Conservation (phyloP, 2,113 vertebrate species). For the Thamnaconus septentrionalis region DNA sequence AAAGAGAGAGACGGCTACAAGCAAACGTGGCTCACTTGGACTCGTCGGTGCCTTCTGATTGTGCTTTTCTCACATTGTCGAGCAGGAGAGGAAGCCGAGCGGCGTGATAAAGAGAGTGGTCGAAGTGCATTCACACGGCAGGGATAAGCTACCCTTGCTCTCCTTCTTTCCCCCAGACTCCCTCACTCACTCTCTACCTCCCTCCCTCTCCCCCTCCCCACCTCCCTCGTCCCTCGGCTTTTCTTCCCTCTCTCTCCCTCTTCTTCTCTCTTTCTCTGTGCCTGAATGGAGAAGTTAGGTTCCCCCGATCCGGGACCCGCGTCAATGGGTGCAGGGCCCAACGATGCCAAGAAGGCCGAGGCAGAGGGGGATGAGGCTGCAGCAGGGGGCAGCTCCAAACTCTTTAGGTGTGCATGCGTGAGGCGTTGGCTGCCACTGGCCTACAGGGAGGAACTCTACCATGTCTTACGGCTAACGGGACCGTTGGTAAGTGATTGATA, state of each 20-base stretch:
- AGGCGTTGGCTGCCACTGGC: constrained; percentile 62
- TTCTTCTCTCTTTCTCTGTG: constrained; percentile 18
- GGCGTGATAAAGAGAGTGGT: too few relatives aligned
- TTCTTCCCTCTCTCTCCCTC: constrained; percentile 13
- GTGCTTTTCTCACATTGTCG: too few relatives aligned
- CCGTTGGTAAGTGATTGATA: constrained; percentile 74
- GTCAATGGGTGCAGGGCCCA: constrained; percentile 30
- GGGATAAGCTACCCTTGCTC: not conserved
- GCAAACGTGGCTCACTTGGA: too few relatives aligned
- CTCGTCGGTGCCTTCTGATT: too few relatives aligned
- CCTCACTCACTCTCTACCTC: constrained; percentile 27
- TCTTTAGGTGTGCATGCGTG: constrained; percentile 15
- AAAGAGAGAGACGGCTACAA: too few relatives aligned
- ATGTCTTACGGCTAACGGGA: constrained; percentile 67
- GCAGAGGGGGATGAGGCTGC: constrained; percentile 37
- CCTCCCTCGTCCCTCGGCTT: constrained; percentile 24
- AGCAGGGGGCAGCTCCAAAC: constrained; percentile 39
- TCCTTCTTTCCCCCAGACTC: constrained; percentile 17
- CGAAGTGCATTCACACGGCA: too few relatives aligned
- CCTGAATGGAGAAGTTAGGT: constrained; percentile 69
- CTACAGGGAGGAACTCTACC: constrained; percentile 77
- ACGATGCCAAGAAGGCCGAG: constrained; percentile 25
- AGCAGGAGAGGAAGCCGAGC: too few relatives aligned
- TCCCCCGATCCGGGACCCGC: constrained; percentile 49
- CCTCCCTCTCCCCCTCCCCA: not conserved